These are phyloP conservation scores for Callocephalon fimbriatum DNA, from an alignment of 2,113 vertebrate species.

Conservation along the genomic window DNA sequence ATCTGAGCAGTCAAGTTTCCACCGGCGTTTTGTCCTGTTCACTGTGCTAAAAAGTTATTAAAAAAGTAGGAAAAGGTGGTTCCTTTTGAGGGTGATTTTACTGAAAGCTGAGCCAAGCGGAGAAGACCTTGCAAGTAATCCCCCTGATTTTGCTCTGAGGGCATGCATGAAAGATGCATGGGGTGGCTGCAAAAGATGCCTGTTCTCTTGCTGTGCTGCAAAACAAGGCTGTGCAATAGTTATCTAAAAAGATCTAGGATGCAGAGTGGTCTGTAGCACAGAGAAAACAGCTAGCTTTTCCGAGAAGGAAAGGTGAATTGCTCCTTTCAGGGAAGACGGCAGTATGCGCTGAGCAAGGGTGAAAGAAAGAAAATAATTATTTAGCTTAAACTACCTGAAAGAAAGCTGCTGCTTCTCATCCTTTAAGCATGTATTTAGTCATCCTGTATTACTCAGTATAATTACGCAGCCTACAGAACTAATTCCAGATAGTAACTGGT, in stretches of 20 bases:
- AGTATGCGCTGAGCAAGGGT: not conserved
- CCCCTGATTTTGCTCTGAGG: not conserved
- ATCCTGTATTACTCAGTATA: not conserved
- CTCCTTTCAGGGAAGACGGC: not conserved
- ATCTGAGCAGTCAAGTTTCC: not conserved
- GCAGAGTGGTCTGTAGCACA: not conserved
- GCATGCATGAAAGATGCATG: fast-evolving
- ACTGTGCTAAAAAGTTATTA: not conserved
- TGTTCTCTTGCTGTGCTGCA: not conserved
- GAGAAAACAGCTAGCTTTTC: not conserved
- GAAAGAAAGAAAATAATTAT: not conserved
- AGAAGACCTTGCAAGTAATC: not conserved
- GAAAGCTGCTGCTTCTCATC: not conserved
- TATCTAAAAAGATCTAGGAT: not conserved
- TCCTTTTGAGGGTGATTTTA: not conserved
- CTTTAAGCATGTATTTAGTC: not conserved
- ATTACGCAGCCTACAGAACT: not conserved
- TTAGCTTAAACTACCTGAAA: not conserved
- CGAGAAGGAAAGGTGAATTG: not conserved
- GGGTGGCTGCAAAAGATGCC: not conserved
- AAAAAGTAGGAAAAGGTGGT: not conserved
- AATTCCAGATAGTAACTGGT: not conserved
- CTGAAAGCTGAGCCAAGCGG: not conserved
- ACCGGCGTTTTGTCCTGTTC: not conserved
- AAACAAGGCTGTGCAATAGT: not conserved